These are phyloP conservation scores for Coronaproctus castanopsis DNA, from an alignment of 2,888 invertebrate genomes.

Conservation along the genomic window DNA sequence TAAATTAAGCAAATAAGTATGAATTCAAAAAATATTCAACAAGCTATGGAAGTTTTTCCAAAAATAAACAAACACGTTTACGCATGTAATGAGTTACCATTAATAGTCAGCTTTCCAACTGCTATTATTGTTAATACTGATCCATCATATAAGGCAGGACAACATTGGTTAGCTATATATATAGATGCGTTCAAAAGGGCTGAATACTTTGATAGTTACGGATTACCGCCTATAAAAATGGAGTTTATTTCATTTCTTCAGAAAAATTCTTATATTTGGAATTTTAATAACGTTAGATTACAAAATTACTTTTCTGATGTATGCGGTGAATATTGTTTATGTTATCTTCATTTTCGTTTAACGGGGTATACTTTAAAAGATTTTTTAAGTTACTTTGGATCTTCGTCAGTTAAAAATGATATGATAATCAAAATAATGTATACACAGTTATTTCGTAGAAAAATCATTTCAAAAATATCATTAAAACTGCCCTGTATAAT, in stretches of 20 bases:
- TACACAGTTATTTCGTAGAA: neutral
- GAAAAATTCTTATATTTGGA: neutral
- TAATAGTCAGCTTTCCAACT: neutral
- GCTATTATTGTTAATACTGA: neutral
- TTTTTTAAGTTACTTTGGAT: neutral
- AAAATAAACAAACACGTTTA: neutral
- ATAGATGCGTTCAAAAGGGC: neutral
- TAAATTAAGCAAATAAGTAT: too few relatives aligned
- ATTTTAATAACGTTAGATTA: neutral
- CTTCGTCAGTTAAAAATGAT: neutral
- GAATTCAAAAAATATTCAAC: neutral
- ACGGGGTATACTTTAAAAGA: neutral
- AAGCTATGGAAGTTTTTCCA: neutral
- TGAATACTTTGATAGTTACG: conserved; percentile 5
- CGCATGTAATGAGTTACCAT: neutral
- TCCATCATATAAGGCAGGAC: neutral
- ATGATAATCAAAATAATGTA: neutral
- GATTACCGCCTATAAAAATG: neutral
- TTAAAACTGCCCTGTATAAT: too few relatives aligned
- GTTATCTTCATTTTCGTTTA: neutral
- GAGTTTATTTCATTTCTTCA: neutral
- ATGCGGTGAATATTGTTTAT: conserved; percentile 3
- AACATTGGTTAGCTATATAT: neutral
- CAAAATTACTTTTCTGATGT: neutral
- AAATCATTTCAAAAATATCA: too few relatives aligned